Base-by-base conservation (phyloP, 2,797 vertebrate species). In the Trematomus bernacchii region DNA sequence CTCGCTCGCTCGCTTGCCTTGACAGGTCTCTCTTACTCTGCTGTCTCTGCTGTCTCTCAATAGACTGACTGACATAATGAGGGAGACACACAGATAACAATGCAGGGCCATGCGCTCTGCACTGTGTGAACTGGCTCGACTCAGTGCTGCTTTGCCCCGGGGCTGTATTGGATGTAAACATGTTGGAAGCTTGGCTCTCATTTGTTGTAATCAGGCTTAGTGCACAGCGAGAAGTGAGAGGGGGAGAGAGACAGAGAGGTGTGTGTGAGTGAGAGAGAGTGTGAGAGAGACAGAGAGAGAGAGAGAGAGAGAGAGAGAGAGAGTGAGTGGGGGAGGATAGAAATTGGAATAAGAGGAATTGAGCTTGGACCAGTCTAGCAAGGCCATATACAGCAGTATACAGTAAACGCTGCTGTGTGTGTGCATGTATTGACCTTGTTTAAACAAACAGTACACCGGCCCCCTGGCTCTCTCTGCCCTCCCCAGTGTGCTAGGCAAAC, bases 391-490 rank as follows among this genome's bases (percentile, higher is more conserved):
- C 91, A 93, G 77, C 82, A 83, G 87, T 87, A 88, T 88, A 91
- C 90, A 93, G 86, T 91, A 87, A 87, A 89, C 65, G 71, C 70
- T 84, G 14, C 48, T 75, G 52, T 79, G 79, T 87, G 86, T 79
- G 73, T 77, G 58, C 79, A 76, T 88, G 85, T 91, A 90, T 92
- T 94, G 92, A 94, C 93, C 92, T 94, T 94, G 91, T 95, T 94
- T 94, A 95, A 94, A 95, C 92, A 94, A 94, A 93, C 91, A 90
- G 90, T 92, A 90, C 91, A 89, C 87, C 68, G 82, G 79, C 92
- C 93, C 93, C 90, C 92, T 90, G 91, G 92, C 92, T 92, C 88
- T 91, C 79, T 83, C 80, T 91, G 87, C 85, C 89, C 90, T 92
- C 89, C 85, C 91, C 79, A 70, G 93, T 93, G 89, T 89, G 83